Base-by-base conservation (phyloP, 2,113 vertebrate species). In the Hucho hucho region DNA sequence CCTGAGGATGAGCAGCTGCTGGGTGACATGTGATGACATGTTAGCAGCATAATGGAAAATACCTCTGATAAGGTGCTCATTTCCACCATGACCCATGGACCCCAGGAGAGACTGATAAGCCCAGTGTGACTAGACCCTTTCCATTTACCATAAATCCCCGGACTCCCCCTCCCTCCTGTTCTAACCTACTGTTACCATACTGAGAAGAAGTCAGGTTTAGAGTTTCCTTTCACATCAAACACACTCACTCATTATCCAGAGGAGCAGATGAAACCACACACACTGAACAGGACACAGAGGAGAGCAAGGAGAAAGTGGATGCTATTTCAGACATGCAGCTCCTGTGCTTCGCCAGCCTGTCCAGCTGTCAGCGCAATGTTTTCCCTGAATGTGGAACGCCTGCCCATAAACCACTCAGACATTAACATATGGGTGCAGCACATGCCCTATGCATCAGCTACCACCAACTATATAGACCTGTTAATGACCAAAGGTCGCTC, bases 41-140 rank as follows among this genome's bases (percentile, higher is more conserved):
- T 68, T 82, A 82, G 77, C 66, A n/a, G 85, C 87, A 84, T 81
- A 84, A 90, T 89, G 88, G 89, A 92, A 91, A 90, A 91, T 90
- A 84, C 86, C 78, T 85, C 84, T 75, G 90, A 90, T 91, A 92
- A 90, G 83, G 87, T 82, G 86, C 89, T 90, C 87, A 78, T 81
- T 87, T 89, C 86, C 85, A 86, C 81, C 32, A 29, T 26, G 83
- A 79, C 86, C 12, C 68, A 81, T 65, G 53, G 37, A 76, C 81
- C 80, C 28, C 3, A 81, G 80, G 71, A 69, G 68, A 79, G 82
- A 72, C 77, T 70, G 86, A 90, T 90, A 86, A 88, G 82, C 77
- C 14, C 66, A 4, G 29, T 78, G 77, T 32, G 59, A 82, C 77
- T 70, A 73, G 84, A 86, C 72, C 76, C 79, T 89, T 83, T 82